phyloP scores from a whole-genome alignment of 1,140 invertebrate genomes.

The Drosophila seguyi region DNA sequence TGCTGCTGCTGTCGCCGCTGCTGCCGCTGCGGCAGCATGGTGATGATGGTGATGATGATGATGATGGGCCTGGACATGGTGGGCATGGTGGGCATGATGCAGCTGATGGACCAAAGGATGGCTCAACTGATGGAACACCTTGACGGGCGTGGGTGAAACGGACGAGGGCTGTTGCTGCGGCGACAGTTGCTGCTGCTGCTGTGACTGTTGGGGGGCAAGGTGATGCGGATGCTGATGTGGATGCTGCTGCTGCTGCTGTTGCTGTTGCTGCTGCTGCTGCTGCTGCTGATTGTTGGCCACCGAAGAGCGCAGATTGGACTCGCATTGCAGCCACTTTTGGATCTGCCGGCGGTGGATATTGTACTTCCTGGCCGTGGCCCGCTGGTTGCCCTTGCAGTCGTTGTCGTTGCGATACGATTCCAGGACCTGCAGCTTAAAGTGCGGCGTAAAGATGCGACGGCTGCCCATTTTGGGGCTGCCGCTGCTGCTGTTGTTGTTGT shows the following conservation, averaged over 20 bases:
- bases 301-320: constrained; percentile 90
- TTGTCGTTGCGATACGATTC: constrained; percentile 93
- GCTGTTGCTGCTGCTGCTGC: constrained; percentile 59
- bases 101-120: constrained; percentile 64
- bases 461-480: constrained; percentile 89
- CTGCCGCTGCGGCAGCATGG: constrained; percentile 59
- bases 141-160: constrained; percentile 30
- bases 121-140: constrained; percentile 58
- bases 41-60: constrained; percentile 56
- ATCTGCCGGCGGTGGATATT: constrained; percentile 94
- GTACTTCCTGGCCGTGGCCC: constrained; percentile 94
- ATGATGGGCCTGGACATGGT: constrained; percentile 40
- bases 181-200: constrained; percentile 16
- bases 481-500: constrained; percentile 1
- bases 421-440: constrained; percentile 94
- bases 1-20: constrained; percentile 60
- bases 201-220: constrained; percentile 41
- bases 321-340: constrained; percentile 95
- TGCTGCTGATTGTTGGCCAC: constrained; percentile 86
- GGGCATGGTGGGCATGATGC: constrained; percentile 33
- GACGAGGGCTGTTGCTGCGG: constrained; percentile 53
- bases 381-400: constrained; percentile 93
- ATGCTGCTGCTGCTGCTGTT: constrained; percentile 49
- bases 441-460: constrained; percentile 92
- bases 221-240: constrained; percentile 52